Conservation (phyloP, 2,888 invertebrate species). For the Nemapogon koenigi region DNA sequence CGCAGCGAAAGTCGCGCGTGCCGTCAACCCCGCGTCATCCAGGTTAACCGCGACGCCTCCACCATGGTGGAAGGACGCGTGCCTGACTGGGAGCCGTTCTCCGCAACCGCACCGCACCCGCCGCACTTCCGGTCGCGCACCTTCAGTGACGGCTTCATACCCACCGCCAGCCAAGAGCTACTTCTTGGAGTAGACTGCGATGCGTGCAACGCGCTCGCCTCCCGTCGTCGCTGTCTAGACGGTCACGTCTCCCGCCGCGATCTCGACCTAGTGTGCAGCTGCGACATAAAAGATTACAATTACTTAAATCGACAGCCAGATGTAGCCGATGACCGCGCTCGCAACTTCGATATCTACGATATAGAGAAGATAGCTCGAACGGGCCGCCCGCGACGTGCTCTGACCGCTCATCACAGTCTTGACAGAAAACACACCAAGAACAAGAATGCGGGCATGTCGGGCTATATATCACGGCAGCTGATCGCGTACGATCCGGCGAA, state of each 20-base stretch:
- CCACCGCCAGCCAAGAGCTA: constrained; percentile 56
- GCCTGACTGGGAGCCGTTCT: constrained; percentile 8
- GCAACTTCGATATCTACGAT: constrained; percentile 52
- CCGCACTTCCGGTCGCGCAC: constrained; percentile 54
- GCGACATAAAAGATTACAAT: constrained; percentile 33
- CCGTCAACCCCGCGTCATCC: constrained; percentile 55
- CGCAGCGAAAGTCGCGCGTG: constrained; percentile 49
- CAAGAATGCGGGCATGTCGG: constrained; percentile 53
- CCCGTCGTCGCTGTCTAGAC: constrained; percentile 43
- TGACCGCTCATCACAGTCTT: constrained; percentile 51
- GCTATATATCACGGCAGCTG: constrained; percentile 56
- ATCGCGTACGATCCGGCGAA: constrained; percentile 56
- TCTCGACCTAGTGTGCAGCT: constrained; percentile 55
- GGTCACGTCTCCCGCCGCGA: constrained; percentile 48
- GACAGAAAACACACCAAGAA: constrained; percentile 55
- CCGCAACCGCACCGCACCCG: constrained; percentile 24
- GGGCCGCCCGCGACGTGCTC: constrained; percentile 34
- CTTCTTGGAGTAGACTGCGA: constrained; percentile 59
- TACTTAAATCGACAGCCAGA: constrained; percentile 45
- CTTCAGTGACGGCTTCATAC: constrained; percentile 57
- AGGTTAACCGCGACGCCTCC: constrained; percentile 56
- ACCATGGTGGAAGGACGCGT: constrained; percentile 49
- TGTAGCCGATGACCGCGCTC: constrained; percentile 36
- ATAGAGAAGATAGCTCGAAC: constrained; percentile 50
- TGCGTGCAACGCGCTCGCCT: constrained; percentile 52